Evolutionary conservation across 2,113 vertebrate genomes (phyloP).

Genomic region (Tangachromis dhanisi): DNA sequence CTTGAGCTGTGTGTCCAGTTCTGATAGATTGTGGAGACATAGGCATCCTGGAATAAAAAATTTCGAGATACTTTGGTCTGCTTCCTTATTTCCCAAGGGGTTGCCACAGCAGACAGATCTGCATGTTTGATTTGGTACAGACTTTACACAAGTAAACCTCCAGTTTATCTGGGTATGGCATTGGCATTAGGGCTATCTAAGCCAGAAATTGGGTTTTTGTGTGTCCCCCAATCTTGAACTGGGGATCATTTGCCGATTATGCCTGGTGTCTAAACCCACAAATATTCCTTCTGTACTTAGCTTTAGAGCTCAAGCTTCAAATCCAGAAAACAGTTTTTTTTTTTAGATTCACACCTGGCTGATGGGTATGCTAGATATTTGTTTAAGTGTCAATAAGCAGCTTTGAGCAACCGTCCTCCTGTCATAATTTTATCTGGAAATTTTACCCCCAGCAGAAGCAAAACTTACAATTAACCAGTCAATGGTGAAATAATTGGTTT

Average conservation of each 20-base stretch:
- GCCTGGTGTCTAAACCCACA: neutral
- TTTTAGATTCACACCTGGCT: neutral
- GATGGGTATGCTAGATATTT: neutral
- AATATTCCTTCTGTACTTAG: neutral
- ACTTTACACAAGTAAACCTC: neutral
- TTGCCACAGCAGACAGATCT: neutral
- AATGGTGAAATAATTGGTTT: neutral
- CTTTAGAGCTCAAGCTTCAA: neutral
- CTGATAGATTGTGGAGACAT: neutral
- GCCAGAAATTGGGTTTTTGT: neutral
- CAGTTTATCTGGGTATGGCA: neutral
- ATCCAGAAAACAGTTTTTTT: neutral
- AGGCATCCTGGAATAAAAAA: neutral
- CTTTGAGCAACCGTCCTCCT: neutral
- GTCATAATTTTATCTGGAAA: fast-evolving
- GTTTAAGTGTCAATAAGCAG: neutral
- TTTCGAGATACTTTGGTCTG: fast-evolving
- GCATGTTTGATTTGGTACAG: neutral
- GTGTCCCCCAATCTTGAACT: neutral
- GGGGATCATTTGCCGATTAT: neutral
- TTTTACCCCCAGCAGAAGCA: neutral
- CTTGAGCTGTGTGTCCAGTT: neutral
- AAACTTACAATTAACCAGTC: neutral
- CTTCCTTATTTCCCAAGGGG: neutral
- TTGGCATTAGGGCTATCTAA: neutral